Percentiles rank a stretch among this genome's conserved stretches.
Conservation (phyloP, 2,888 invertebrate species). For the Idaea straminata region DNA sequence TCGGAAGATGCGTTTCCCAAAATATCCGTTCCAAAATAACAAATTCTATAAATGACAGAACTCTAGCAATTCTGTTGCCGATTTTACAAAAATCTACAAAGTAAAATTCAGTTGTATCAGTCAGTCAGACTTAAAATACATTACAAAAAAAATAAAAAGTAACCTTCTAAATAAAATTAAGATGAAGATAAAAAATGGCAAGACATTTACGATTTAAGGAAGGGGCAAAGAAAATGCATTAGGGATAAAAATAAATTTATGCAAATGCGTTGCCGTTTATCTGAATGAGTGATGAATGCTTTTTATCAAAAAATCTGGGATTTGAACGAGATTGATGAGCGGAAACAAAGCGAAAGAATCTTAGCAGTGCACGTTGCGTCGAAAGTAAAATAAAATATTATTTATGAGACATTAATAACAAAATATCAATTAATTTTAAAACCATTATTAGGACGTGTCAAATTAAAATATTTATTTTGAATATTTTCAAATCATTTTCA, state of each 20-base stretch:
- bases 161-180: neutral
- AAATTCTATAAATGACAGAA: no score
- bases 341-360: neutral
- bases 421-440: neutral
- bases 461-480: neutral
- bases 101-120: no score
- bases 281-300: slow-evolving; percentile 9
- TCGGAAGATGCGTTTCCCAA: no score
- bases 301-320: neutral
- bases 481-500: neutral
- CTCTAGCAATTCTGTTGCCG: no score
- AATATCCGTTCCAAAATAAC: no score
- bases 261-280: slow-evolving; percentile 33
- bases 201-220: slow-evolving; percentile 30
- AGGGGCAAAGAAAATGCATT: slow-evolving; percentile 37
- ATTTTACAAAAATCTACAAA: no score
- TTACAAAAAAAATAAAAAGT: neutral
- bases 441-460: neutral
- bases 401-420: neutral
- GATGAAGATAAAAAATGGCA: slow-evolving; percentile 7
- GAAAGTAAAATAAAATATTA: neutral
- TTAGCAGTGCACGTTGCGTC: neutral
- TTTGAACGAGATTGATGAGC: neutral
- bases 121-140: neutral
- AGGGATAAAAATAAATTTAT: slow-evolving; percentile 51